phyloP scores from a whole-genome alignment of 1,140 invertebrate genomes.

The Anadara kagoshimensis region DNA sequence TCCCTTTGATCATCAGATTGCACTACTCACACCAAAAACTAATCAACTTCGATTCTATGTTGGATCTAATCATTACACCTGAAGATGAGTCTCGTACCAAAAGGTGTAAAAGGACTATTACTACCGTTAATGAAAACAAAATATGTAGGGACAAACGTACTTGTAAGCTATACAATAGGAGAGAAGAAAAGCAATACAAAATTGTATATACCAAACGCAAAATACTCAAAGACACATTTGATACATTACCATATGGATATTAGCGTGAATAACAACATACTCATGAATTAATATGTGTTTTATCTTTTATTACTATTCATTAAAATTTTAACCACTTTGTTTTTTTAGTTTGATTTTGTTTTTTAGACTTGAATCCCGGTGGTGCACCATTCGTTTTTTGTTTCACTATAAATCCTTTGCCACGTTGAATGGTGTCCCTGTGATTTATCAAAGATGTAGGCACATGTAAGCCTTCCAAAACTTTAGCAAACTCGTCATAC shows the following conservation, averaged over 20 bases:
- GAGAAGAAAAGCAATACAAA: slow-evolving; percentile 31
- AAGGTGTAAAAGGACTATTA: not conserved
- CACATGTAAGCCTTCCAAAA: not conserved
- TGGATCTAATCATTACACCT: slow-evolving; percentile 13
- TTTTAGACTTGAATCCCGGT: not conserved
- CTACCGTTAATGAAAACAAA: slow-evolving; percentile 17
- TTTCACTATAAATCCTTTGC: not conserved
- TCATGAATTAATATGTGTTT: not conserved
- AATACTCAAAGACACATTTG: slow-evolving; percentile 8
- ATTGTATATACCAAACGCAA: slow-evolving; percentile 33
- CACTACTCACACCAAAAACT: slow-evolving; percentile 27
- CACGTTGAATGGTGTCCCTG: not conserved
- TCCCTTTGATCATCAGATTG: not conserved
- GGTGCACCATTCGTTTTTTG: not conserved
- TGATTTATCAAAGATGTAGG: not conserved
- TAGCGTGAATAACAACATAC: slow-evolving; percentile 11
- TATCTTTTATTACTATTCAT: not conserved
- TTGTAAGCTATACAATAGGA: slow-evolving; percentile 16
- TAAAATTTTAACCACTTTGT: slow-evolving; percentile 9
- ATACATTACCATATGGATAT: slow-evolving; percentile 34
- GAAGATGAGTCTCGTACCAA: not conserved
- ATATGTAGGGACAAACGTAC: slow-evolving; percentile 23
- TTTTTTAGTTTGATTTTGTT: not conserved
- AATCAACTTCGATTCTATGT: slow-evolving; percentile 26
- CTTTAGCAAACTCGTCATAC: not conserved